Evolutionary conservation across 2,888 invertebrate genomes (phyloP).

Genomic region (Taphrorychus bicolor): DNA sequence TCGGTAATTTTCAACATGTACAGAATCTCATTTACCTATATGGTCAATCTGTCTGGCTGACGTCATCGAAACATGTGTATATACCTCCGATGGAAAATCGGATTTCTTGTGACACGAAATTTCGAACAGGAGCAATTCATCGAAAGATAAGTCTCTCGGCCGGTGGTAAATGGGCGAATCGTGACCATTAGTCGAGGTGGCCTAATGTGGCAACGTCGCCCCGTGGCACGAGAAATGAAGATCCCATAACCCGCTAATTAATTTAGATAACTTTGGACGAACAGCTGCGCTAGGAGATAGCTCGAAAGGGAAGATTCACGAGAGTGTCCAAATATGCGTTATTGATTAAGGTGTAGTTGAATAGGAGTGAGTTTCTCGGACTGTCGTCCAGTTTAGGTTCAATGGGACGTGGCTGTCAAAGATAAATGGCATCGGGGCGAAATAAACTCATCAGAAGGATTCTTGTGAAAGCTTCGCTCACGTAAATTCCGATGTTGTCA

Average conservation of each 20-base stretch:
- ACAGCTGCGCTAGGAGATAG: background rate
- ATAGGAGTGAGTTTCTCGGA: background rate
- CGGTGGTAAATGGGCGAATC: slow-evolving; percentile 69
- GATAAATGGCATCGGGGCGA: background rate
- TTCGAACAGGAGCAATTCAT: slow-evolving; percentile 66
- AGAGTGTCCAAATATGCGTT: background rate
- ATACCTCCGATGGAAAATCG: slow-evolving; percentile 52
- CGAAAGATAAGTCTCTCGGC: slow-evolving; percentile 66
- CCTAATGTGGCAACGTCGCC: slow-evolving; percentile 44
- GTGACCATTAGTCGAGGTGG: slow-evolving; percentile 64
- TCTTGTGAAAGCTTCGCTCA: background rate
- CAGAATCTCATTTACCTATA: slow-evolving; percentile 11
- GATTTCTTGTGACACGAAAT: slow-evolving; percentile 63
- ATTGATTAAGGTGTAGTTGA: too few species aligned
- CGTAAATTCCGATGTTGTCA: background rate
- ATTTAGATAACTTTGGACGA: slow-evolving; percentile 5
- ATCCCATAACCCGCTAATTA: slow-evolving; percentile 9
- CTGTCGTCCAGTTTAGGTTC: background rate
- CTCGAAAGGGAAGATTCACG: background rate
- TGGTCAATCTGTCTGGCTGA: slow-evolving; percentile 6
- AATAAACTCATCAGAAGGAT: slow-evolving; percentile 4
- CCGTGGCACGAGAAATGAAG: slow-evolving; percentile 19
- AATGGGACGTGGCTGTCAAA: slow-evolving; percentile 1
- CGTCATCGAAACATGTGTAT: slow-evolving; percentile 9
- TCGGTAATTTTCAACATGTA: slow-evolving; percentile 7